These are phyloP conservation scores for Drosophila parvula DNA, from an alignment of 1,140 invertebrate species.

Conservation along the genomic window DNA sequence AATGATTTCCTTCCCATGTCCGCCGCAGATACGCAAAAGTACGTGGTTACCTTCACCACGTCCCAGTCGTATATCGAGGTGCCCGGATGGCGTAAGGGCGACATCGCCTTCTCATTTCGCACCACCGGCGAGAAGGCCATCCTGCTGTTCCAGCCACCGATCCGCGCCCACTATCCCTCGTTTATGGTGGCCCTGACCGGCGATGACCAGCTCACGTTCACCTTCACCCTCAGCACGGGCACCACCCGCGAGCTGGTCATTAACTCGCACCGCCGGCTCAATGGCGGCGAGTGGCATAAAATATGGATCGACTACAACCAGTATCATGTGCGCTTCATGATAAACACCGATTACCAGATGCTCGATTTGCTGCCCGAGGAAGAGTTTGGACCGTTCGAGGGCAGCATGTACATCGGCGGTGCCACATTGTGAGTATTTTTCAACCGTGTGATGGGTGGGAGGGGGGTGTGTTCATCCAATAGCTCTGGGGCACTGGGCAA, in stretches of 20 bases:
- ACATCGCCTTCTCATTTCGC: conserved; percentile 95
- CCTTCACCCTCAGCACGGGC: conserved; percentile 94
- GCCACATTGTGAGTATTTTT: conserved; percentile 90
- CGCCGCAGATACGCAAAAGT: conserved; percentile 92
- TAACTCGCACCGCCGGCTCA: conserved; percentile 91
- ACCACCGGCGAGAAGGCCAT: conserved; percentile 95
- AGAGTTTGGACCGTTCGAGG: conserved; percentile 95
- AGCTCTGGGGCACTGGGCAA: neutral
- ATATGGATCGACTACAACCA: conserved; percentile 97
- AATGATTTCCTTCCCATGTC: neutral
- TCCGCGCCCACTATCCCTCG: conserved; percentile 93
- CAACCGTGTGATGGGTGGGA: neutral
- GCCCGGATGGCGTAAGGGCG: conserved; percentile 95
- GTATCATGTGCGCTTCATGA: conserved; percentile 96
- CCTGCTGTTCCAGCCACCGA: conserved; percentile 94
- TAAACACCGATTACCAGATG: conserved; percentile 95
- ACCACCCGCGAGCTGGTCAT: conserved; percentile 91
- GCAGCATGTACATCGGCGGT: conserved; percentile 96
- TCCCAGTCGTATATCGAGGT: conserved; percentile 96
- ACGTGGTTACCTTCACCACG: conserved; percentile 96
- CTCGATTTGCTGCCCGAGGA: conserved; percentile 92
- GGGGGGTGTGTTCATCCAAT: neutral
- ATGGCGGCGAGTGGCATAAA: conserved; percentile 97
- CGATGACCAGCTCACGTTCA: conserved; percentile 94
- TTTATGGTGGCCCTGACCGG: conserved; percentile 95